Evolutionary conservation across 2,888 invertebrate species (phyloP), one percentile per base, ranked within the genome.

Genomic region (Amblyjoppa fuscipennis): DNA sequence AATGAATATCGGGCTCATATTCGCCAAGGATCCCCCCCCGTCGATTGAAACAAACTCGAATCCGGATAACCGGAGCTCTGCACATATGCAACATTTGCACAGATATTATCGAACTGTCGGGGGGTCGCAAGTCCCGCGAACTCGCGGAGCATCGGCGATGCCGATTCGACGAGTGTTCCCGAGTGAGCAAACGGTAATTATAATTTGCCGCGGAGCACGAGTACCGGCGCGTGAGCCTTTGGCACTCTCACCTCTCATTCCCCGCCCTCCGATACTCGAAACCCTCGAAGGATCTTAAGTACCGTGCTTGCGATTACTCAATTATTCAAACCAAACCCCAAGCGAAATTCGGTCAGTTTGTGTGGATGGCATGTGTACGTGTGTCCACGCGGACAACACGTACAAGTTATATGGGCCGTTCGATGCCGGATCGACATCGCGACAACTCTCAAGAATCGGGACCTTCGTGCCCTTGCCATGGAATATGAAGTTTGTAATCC

Each of bases 241-340:
- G 69, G 68, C 11, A 56, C 59, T 59, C 7, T 41, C n/a, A 25
- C 25, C 56, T 20, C 59, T 25, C 28, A 11, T 9, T 28, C 13
- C 3, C 9, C 9, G 56, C 56, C 34, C 51, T 75, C 31, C 64
- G 25, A 49, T 66, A n/a, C 49, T 28, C 53, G 5, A 16, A 56
- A 41, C 28, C 41, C 68, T 53, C 34, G 20, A 56, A 59, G 25
- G 69, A 69, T 69, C 69, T 69, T 59, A 78, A 78, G 77, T n/a
- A 28, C 68, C 77, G 45, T 11, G 53, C n/a, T 45, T 69, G 59
- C 69, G 77, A 59, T 78, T 59, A 78, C 77, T 78, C 77, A 59
- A 78, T 78, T 78, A 78, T 78, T 69, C 45, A 78, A 41, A 68
- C 77, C 11, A 59, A 59, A 31, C 56, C 45, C 77, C 49, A 56